Conservation (phyloP, 1,140 invertebrate genomes). For the Trichoplusia ni region DNA sequence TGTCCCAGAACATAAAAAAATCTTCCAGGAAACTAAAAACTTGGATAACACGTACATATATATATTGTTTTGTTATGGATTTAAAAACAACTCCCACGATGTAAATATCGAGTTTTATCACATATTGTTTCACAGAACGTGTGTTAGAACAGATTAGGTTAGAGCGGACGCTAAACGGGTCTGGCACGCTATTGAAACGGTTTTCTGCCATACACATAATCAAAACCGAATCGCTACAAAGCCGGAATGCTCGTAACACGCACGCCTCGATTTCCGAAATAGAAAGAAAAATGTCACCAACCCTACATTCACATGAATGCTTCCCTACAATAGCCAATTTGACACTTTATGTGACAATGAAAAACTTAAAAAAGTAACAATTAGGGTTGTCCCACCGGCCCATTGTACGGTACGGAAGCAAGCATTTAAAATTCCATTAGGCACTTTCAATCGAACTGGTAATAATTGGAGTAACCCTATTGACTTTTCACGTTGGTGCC, state of each 20-base stretch:
- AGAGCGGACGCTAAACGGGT: too few relatives aligned
- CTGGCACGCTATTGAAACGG: background rate
- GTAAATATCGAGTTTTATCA: too few relatives aligned
- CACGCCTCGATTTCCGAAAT: constrained; percentile 4
- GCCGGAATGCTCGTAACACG: constrained; percentile 22
- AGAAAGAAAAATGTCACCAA: constrained; percentile 6
- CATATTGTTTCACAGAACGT: too few relatives aligned
- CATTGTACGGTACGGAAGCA: constrained; percentile 52
- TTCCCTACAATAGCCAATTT: constrained; percentile 63
- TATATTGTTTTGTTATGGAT: too few relatives aligned
- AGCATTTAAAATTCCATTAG: constrained; percentile 73
- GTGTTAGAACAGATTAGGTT: too few relatives aligned
- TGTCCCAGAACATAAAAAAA: too few relatives aligned
- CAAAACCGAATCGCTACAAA: constrained; percentile 30
- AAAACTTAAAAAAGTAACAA: constrained; percentile 57
- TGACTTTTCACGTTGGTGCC: constrained; percentile 26
- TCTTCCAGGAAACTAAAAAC: too few relatives aligned
- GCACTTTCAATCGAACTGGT: constrained; percentile 46
- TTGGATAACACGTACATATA: too few relatives aligned
- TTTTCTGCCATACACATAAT: constrained; percentile 12
- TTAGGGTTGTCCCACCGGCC: constrained; percentile 49
- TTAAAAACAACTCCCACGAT: too few relatives aligned
- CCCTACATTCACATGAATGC: constrained; percentile 49
- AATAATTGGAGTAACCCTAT: constrained; percentile 56
- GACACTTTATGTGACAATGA: constrained; percentile 58